Evolutionary conservation across 2,888 invertebrate species (phyloP), one percentile per base, ranked within the genome.

Genomic region (Dryadula phaetusa): DNA sequence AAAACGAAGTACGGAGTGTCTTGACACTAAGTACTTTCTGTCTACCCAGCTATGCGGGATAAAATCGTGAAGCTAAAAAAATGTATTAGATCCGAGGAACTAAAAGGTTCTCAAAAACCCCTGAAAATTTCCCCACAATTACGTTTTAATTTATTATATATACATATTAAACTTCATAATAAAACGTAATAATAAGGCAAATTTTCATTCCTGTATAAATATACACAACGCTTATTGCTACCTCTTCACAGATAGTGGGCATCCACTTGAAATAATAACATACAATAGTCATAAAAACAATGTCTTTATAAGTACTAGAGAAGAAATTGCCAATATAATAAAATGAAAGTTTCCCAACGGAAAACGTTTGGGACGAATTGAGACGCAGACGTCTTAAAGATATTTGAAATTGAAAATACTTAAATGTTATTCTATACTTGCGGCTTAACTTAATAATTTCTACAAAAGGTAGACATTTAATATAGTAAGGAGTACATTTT

Each of bases 301-400:
- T 40, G n/a, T 37, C 37, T 40, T n/a, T 56, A 22, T 56, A 22
- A 56, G 56, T 56, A 54, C 20, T 37, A 40, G 28, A 40, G 40
- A 56, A 56, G 56, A 22, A 56, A 56, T 56, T 22, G 40, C 40
- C 56, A 40, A 56, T 40, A 56, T 56, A 56, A 56, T 56, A 56
- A 54, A 56, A 56, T 22, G 56, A 40, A 40, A 56, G 37, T 56
- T 56, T 56, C 56, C 22, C 22, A 22, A 40, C 37, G 16, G 40
- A n/a, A 22, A 40, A 40, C 40, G n/a, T 56, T 56, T 22, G 22
- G 8, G 22, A 6, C 22, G 14, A 37, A 56, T 56, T 56, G 56
- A 53, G 28, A 28, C n/a, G 12, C 10, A 54, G 54, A 63, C 44
- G 16, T 54, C 53, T 46, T 63, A 12, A 34, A 63, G 44, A 61